Conservation (phyloP, 2,888 invertebrate genomes). For the Ochropleura leucogaster region DNA sequence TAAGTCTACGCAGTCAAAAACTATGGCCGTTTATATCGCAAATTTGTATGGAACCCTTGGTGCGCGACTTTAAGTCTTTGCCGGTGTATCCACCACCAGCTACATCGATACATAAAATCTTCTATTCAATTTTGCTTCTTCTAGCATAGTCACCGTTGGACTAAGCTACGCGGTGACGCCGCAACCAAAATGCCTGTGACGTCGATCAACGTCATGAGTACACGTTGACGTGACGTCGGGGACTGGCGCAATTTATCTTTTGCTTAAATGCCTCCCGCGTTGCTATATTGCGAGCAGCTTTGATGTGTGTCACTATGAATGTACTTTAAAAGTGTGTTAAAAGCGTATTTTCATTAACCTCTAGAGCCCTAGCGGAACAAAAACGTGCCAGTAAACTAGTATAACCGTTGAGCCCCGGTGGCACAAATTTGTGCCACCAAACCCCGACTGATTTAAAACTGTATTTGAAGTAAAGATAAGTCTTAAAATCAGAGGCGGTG, state of each 20-base stretch:
- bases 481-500: no score
- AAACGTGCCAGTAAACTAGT: no score
- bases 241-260: constrained; percentile 25
- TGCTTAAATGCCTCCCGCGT: constrained; percentile 12
- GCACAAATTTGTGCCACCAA: no score
- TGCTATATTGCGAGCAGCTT: constrained; percentile 15
- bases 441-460: no score
- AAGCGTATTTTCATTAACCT: no score
- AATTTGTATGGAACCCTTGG: no score
- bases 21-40: no score
- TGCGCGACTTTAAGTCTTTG: no score
- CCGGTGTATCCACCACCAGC: neutral
- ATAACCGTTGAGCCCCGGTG: no score
- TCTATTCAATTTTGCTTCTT: neutral
- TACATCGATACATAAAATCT: neutral
- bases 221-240: constrained; percentile 26
- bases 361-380: no score
- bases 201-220: constrained; percentile 32
- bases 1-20: no score
- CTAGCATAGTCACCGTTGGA: neutral
- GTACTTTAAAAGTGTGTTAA: neutral
- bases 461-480: no score
- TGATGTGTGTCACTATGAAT: neutral
- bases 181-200: constrained; percentile 6
- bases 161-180: neutral